These are phyloP conservation scores for Phylloscopus whistleri DNA, from an alignment of 2,113 vertebrate species.

Conservation along the genomic window DNA sequence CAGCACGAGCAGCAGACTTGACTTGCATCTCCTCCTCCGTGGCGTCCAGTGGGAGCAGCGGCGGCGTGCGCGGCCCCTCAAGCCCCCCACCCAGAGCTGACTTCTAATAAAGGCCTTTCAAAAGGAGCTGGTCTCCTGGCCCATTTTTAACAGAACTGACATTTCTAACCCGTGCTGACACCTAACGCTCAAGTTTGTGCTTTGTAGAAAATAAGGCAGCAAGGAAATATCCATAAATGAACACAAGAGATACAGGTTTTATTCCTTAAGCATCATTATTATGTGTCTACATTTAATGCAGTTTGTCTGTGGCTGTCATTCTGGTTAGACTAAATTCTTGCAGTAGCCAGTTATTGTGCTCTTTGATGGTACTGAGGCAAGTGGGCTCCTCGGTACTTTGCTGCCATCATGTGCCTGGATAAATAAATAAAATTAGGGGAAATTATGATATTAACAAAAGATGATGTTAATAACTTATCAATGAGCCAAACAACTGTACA, in stretches of 20 bases:
- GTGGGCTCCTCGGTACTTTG: slow-evolving; percentile 5
- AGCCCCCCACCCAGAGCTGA: too few relatives aligned
- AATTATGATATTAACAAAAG: not conserved
- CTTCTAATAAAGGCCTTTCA: too few relatives aligned
- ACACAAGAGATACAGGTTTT: not conserved
- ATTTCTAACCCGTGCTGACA: not conserved
- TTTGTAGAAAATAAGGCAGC: not conserved
- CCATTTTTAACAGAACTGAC: not conserved
- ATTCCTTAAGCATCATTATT: not conserved
- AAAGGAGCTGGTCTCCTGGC: too few relatives aligned
- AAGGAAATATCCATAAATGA: not conserved
- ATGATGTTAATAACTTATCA: not conserved
- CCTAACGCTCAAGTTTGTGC: not conserved
- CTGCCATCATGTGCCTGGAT: slow-evolving; percentile 56
- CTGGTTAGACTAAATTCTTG: not conserved
- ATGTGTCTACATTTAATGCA: not conserved
- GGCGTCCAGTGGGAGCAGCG: too few relatives aligned
- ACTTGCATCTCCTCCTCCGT: too few relatives aligned
- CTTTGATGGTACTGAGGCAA: not conserved
- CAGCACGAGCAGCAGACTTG: too few relatives aligned
- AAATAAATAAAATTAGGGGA: not conserved
- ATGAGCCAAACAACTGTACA: not conserved
- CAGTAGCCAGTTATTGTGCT: not conserved
- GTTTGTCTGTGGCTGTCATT: not conserved
- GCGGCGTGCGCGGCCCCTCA: too few relatives aligned